Evolutionary conservation across 2,113 vertebrate species (phyloP).

Genomic region (Cricetomys ansorgei): DNA sequence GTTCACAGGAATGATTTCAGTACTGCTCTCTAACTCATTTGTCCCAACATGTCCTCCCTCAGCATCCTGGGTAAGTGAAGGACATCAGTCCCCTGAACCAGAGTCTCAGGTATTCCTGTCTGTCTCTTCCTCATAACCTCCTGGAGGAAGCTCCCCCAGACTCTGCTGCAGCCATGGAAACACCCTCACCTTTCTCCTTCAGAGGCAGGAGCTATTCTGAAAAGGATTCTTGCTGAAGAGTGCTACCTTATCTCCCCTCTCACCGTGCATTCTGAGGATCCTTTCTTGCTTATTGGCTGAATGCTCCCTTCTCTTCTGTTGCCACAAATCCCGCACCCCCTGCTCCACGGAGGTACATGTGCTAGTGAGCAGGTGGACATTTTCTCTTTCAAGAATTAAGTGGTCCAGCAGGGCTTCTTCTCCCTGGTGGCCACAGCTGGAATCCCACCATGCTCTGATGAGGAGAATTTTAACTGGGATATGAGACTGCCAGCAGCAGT

Average conservation of each 20-base stretch:
- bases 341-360: too few species aligned
- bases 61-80: background rate
- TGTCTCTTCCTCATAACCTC: too few species aligned
- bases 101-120: too few species aligned
- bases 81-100: accelerated
- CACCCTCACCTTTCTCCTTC: background rate
- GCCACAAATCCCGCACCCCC: background rate
- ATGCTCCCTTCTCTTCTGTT: too few species aligned
- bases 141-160: background rate
- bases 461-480: background rate
- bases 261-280: background rate
- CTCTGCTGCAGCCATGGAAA: accelerated
- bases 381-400: background rate
- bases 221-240: background rate
- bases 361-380: background rate
- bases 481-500: background rate
- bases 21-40: background rate
- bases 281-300: background rate
- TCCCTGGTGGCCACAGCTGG: accelerated
- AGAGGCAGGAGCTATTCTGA: background rate
- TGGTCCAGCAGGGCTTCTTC: background rate
- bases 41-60: accelerated
- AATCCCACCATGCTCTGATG: background rate
- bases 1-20: accelerated
- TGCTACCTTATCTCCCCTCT: background rate